Evolutionary conservation across 2,888 invertebrate genomes (phyloP).

Genomic region (Drosophila prolongata): DNA sequence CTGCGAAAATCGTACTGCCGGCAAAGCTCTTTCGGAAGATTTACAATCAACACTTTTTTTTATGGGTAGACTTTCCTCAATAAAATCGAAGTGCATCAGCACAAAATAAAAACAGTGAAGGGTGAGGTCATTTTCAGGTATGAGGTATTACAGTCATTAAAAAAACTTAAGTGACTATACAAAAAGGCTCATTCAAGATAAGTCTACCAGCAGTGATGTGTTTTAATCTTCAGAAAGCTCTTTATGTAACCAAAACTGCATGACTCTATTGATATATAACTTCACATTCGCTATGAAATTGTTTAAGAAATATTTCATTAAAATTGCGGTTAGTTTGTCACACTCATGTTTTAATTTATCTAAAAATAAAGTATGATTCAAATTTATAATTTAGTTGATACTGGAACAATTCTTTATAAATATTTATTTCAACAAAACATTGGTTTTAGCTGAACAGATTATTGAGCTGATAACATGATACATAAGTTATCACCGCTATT

Average conservation of each 20-base stretch:
- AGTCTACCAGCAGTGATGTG: not conserved
- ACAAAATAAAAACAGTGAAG: not conserved
- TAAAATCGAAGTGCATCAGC: slow-evolving; percentile 12
- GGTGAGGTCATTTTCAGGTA: not conserved
- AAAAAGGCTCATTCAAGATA: not conserved
- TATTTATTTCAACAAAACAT: not conserved
- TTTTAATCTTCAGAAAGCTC: not conserved
- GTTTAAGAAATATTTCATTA: not conserved
- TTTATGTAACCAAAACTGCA: not conserved
- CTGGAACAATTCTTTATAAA: too few species aligned
- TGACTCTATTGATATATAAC: not conserved
- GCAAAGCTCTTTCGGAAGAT: slow-evolving; percentile 9
- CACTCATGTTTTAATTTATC: not conserved
- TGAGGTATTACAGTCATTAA: not conserved
- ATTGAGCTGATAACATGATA: slow-evolving; percentile 15
- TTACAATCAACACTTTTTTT: slow-evolving; percentile 10
- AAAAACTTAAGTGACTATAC: not conserved
- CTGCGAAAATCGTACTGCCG: not conserved
- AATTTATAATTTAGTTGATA: too few species aligned
- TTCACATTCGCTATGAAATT: not conserved
- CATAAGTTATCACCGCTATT: not conserved
- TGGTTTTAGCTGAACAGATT: slow-evolving; percentile 1
- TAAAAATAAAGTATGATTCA: too few species aligned
- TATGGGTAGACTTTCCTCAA: slow-evolving; percentile 17
- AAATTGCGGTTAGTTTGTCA: too few species aligned